These are phyloP conservation scores for Crocidura indochinensis DNA, from an alignment of 2,797 vertebrate genomes.

Conservation along the genomic window DNA sequence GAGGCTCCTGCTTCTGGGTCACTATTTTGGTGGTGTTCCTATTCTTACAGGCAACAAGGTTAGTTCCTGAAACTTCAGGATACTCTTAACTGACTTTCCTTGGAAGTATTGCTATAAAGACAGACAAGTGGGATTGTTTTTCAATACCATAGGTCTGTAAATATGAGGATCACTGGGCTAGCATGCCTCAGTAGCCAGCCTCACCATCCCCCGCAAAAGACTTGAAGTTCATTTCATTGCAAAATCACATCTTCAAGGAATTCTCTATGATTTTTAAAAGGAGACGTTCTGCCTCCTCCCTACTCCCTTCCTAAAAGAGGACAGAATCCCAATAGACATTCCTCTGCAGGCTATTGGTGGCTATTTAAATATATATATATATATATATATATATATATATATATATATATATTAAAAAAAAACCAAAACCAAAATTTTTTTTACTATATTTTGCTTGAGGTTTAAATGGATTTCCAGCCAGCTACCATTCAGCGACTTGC, in stretches of 20 bases:
- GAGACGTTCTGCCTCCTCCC: slow-evolving; percentile 5
- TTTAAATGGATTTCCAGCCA: slow-evolving; percentile 90
- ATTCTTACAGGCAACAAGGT: not conserved
- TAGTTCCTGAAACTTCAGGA: not conserved
- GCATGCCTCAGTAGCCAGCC: not conserved
- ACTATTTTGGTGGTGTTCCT: not conserved
- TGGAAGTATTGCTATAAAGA: not conserved
- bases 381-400: no score
- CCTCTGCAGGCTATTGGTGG: slow-evolving; percentile 32
- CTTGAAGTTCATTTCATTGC: slow-evolving; percentile 45
- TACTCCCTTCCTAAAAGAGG: not conserved
- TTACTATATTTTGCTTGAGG: slow-evolving; percentile 82
- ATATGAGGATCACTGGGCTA: not conserved
- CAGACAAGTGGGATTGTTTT: not conserved
- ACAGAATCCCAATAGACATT: not conserved
- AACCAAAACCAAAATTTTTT: not conserved
- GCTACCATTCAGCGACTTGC: slow-evolving; percentile 86
- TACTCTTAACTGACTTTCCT: not conserved
- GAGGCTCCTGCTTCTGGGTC: not conserved
- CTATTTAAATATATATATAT: slow-evolving; percentile 52
- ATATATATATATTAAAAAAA: not conserved
- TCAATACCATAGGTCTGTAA: not conserved
- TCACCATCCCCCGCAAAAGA: slow-evolving; percentile 3
- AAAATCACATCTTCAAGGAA: slow-evolving; percentile 35
- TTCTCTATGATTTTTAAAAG: slow-evolving; percentile 18